Conservation (phyloP, 2,888 invertebrate species). For the Colostygia pectinataria region DNA sequence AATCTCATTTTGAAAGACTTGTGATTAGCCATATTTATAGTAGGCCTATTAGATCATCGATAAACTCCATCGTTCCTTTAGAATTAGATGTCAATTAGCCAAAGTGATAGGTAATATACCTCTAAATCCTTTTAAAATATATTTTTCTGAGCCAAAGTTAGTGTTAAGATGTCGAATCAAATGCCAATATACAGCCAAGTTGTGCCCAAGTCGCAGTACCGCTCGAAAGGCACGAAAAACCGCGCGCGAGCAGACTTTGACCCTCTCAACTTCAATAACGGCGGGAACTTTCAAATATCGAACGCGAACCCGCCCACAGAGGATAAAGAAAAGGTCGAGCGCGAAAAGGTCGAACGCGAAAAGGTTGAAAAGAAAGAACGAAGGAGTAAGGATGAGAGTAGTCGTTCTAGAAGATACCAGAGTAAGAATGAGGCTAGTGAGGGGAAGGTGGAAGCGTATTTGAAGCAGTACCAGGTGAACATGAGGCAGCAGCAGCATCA, state of each 20-base stretch:
- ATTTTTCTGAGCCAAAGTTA: constrained; percentile 70
- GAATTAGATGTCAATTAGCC: constrained; percentile 69
- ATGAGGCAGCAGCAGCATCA: constrained; percentile 77
- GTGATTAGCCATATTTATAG: constrained; percentile 52
- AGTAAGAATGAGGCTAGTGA: constrained; percentile 60
- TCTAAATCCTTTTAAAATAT: constrained; percentile 35
- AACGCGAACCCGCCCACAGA: constrained; percentile 45
- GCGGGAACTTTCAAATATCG: constrained; percentile 67
- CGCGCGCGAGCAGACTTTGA: constrained; percentile 76
- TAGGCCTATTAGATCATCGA: constrained; percentile 48
- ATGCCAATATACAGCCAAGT: constrained; percentile 81
- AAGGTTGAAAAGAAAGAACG: constrained; percentile 50
- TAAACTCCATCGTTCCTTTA: constrained; percentile 66
- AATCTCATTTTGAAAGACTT: constrained; percentile 31
- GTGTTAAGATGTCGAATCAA: constrained; percentile 70
- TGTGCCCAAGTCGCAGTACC: constrained; percentile 71
- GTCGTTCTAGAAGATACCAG: constrained; percentile 50
- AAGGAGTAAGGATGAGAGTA: constrained; percentile 51
- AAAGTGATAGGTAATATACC: constrained; percentile 50
- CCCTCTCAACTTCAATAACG: constrained; percentile 85
- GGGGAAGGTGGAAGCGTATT: constrained; percentile 75
- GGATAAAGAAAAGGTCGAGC: constrained; percentile 56
- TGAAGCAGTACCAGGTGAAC: constrained; percentile 76
- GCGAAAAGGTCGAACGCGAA: constrained; percentile 45
- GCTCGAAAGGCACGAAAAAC: constrained; percentile 50